phyloP scores from a whole-genome alignment of 64 coral and sea anemone species.

The Pocillopora verrucosa region DNA sequence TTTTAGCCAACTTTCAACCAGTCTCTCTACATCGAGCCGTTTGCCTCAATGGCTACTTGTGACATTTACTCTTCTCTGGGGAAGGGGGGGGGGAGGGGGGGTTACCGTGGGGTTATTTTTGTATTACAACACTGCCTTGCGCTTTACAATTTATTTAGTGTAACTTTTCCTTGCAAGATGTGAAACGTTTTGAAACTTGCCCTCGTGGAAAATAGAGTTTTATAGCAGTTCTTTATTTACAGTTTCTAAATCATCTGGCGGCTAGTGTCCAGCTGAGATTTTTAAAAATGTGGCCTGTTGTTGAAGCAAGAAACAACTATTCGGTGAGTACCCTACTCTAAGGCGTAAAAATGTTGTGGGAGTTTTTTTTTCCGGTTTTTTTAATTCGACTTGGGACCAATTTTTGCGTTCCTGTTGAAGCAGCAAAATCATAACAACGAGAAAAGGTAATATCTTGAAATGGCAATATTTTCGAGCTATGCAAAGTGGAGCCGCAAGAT shows the following conservation, averaged over 20 bases:
- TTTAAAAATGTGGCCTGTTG: constrained; percentile 35
- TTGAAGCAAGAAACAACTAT: neutral
- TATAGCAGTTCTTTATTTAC: neutral
- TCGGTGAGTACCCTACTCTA: constrained; percentile 13
- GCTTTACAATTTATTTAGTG: no score
- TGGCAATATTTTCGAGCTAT: neutral
- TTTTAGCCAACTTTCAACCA: no score
- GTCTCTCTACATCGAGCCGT: no score
- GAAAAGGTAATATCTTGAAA: neutral
- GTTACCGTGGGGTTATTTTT: no score
- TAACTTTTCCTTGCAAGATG: no score
- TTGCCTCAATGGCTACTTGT: no score
- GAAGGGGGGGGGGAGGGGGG: no score
- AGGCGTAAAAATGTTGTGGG: neutral
- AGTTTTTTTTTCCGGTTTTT: neutral
- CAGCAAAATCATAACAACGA: neutral
- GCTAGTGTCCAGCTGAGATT: constrained; percentile 57
- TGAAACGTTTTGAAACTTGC: no score
- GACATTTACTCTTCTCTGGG: no score
- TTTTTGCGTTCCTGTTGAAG: neutral
- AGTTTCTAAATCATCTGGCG: constrained; percentile 35
- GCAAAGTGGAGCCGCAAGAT: no score
- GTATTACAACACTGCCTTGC: no score
- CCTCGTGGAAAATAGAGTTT: neutral
- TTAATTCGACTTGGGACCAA: no score